Evolutionary conservation across 2,113 vertebrate species (phyloP), one percentile per base, ranked within the genome.

Genomic region (Barbus barbus): DNA sequence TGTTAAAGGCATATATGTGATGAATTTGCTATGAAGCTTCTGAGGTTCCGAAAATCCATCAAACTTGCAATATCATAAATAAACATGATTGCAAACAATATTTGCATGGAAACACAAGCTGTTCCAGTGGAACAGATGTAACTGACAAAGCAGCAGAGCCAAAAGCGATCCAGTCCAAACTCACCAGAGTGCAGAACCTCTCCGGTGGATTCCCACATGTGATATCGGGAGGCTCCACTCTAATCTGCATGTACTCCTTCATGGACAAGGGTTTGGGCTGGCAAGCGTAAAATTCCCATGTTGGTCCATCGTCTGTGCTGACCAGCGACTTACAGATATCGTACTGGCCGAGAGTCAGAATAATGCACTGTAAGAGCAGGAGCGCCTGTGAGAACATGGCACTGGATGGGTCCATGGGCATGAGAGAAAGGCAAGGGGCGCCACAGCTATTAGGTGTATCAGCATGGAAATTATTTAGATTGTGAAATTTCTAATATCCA

Each of bases 131-230:
- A 56, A 56, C 28, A 58, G 48, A 56, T 36, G 46, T 9, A 77
- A n/a, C 28, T 33, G 48, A 26, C 67, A 71, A 71, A 36, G 20
- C 4, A 9, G 67, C 33, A 38, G 67, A 71, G 72, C 13, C 72
- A 74, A 74, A 77, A 63, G 33, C 4, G 56, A 61, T 63, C 73
- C 22, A 46, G 41, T 63, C 73, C 22, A 46, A 72, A 96, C 96
- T 95, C 89, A 99, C 98, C 31, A 98, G 95, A n/a, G 97, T 98
- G 90, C 98, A 99, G 95, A 98, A 99, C 3, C 96, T 93, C 90
- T 99, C 97, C 0, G 97, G 97, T 0, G 97, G 98, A 89, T 97
- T 94, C 86, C 98, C 98, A 0, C 98, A 99, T 0, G 97, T 98
- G 93, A 98, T 96, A 63, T 96, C 97, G 0, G 94, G 91, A 0